Conservation (phyloP, 2,113 vertebrate species). For the Capricornis sumatraensis region DNA sequence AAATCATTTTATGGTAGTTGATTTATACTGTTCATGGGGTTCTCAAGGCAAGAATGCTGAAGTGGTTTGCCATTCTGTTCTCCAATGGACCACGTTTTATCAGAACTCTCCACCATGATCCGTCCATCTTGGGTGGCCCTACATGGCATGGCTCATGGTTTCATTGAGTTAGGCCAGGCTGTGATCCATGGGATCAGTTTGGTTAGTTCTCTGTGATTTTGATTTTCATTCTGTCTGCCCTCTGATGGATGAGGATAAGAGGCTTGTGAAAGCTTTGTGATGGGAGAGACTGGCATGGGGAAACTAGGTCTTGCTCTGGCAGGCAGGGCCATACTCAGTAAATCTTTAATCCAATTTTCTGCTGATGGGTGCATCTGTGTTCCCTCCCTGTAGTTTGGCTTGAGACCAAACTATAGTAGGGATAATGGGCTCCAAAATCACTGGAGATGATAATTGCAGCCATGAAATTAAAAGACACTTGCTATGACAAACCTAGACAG, state of each 20-base stretch:
- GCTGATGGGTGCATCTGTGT: background rate
- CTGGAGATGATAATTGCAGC: background rate
- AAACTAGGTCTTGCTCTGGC: background rate
- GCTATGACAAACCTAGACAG: background rate
- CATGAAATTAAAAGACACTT: background rate
- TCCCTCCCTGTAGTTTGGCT: background rate
- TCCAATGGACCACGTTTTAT: background rate
- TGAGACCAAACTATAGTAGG: background rate
- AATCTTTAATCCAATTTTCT: background rate
- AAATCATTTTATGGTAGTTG: background rate
- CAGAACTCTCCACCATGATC: background rate
- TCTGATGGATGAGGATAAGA: background rate
- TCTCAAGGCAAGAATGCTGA: background rate
- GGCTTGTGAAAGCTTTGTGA: background rate
- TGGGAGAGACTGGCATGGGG: background rate
- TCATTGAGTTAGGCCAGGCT: background rate
- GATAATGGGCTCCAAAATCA: background rate
- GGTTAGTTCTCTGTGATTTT: background rate
- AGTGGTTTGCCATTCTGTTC: background rate
- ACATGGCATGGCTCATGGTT: background rate
- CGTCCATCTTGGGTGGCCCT: rapidly evolving
- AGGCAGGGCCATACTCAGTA: background rate
- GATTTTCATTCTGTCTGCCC: background rate
- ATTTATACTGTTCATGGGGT: background rate
- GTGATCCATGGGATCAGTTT: background rate